Evolutionary conservation across 2,888 invertebrate species (phyloP).

Genomic region (Thera obeliscata): DNA sequence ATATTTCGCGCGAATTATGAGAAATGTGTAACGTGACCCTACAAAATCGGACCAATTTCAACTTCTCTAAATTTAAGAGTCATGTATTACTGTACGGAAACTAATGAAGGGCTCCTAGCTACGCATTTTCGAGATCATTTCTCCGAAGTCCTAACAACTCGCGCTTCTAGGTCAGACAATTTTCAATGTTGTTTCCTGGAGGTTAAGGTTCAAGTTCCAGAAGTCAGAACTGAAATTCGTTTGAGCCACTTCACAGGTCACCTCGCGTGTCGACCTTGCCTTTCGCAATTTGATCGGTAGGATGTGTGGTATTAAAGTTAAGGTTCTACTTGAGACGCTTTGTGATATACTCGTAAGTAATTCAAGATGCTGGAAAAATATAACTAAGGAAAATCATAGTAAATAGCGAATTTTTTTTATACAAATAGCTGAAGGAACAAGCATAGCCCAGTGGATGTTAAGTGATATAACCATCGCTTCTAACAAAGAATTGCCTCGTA

Average conservation of each 20-base stretch:
- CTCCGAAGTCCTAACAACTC: constrained; percentile 15
- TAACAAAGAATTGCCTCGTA: too few relatives aligned
- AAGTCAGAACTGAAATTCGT: neutral
- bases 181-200: neutral
- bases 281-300: constrained; percentile 14
- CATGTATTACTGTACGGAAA: constrained; percentile 15
- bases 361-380: too few relatives aligned
- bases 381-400: too few relatives aligned
- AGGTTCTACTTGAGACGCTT: too few relatives aligned
- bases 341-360: too few relatives aligned
- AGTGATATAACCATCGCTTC: too few relatives aligned
- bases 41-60: constrained; percentile 9
- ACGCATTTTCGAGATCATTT: constrained; percentile 24
- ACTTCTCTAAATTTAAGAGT: constrained; percentile 20
- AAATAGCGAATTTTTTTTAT: too few relatives aligned
- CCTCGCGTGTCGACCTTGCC: constrained; percentile 14
- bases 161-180: neutral
- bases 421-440: too few relatives aligned
- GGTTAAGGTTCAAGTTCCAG: constrained; percentile 8
- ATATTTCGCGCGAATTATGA: too few relatives aligned
- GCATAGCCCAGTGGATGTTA: too few relatives aligned
- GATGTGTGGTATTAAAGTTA: constrained; percentile 8
- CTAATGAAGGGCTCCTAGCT: constrained; percentile 17
- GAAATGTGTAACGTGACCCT: too few relatives aligned
- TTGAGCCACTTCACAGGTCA: constrained; percentile 18